phyloP scores from a whole-genome alignment of 1,140 invertebrate genomes.

The Eulimnadia texana region DNA sequence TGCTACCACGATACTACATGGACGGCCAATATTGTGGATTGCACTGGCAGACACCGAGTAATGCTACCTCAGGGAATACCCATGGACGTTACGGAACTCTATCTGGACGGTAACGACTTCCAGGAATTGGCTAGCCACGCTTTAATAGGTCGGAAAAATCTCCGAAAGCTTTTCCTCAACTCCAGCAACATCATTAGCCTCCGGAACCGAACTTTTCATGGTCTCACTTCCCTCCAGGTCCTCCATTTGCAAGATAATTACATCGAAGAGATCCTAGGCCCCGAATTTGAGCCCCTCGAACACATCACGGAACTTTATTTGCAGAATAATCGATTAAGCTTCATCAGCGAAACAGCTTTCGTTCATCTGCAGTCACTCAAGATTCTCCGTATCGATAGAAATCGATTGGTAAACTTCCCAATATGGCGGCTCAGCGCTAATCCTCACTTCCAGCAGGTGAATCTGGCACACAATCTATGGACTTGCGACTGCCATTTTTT shows the following conservation, averaged over 20 bases:
- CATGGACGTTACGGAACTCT: conserved; percentile 86
- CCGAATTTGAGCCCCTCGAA: conserved; percentile 75
- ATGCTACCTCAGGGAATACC: conserved; percentile 71
- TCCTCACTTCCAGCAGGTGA: conserved; percentile 49
- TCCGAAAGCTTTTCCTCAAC: conserved; percentile 71
- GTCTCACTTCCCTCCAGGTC: conserved; percentile 59
- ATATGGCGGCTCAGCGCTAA: conserved; percentile 69
- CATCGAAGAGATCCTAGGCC: conserved; percentile 61
- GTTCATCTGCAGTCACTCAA: conserved; percentile 58
- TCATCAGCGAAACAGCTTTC: conserved; percentile 67
- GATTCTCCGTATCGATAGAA: conserved; percentile 66
- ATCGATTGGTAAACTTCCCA: conserved; percentile 60
- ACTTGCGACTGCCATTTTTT: conserved; percentile 79
- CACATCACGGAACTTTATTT: conserved; percentile 69
- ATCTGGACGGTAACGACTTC: conserved; percentile 77
- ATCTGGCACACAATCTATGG: conserved; percentile 68
- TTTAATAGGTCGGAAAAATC: conserved; percentile 81
- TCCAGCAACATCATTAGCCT: conserved; percentile 68
- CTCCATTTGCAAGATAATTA: conserved; percentile 75
- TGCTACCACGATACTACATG: conserved; percentile 85
- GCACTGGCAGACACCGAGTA: conserved; percentile 44
- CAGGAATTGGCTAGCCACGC: conserved; percentile 68
- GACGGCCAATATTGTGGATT: conserved; percentile 84
- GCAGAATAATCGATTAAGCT: conserved; percentile 65
- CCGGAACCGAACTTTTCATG: conserved; percentile 83